A percentile compares a stretch with the other conserved stretches of the same genome.
Conservation (phyloP, 2,888 invertebrate genomes). For the Aromia moschata region DNA sequence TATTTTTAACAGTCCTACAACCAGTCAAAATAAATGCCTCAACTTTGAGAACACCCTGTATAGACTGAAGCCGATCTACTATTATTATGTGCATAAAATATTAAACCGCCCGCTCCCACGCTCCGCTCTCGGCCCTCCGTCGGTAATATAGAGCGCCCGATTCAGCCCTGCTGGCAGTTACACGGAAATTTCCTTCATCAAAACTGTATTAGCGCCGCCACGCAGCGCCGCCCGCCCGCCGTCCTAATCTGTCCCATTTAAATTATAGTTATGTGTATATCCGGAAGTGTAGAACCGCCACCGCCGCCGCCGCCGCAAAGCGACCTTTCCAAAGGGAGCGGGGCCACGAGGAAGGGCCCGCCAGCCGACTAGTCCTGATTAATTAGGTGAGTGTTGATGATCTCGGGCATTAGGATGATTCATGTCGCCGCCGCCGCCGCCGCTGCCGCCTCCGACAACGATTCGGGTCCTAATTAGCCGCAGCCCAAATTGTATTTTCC, state of each 20-base stretch:
- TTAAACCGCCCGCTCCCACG: no score
- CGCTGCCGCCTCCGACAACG: constrained; percentile 11
- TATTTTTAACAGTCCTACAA: no score
- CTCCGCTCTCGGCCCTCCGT: constrained; percentile 2
- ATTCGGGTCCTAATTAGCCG: constrained; percentile 10
- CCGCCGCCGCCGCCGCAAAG: neutral
- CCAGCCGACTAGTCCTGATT: constrained; percentile 43
- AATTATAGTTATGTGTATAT: constrained; percentile 14
- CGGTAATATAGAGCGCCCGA: constrained; percentile 8
- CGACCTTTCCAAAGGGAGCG: no score
- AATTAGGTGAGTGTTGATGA: constrained; percentile 58
- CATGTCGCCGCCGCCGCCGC: constrained; percentile 19
- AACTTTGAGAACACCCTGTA: no score
- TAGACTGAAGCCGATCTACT: no score
- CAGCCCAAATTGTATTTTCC: constrained; percentile 1
- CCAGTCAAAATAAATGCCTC: no score
- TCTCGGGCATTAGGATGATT: constrained; percentile 51
- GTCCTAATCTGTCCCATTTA: constrained; percentile 24
- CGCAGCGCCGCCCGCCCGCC: no score
- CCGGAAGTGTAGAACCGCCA: neutral
- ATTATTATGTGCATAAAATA: no score
- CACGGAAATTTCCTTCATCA: constrained; percentile 22
- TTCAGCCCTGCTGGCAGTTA: constrained; percentile 16
- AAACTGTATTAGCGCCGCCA: constrained; percentile 19
- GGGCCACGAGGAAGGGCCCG: no score